Evolutionary conservation across 2,797 vertebrate species (phyloP), one percentile per base, ranked within the genome.

Genomic region (Euthynnus affinis): DNA sequence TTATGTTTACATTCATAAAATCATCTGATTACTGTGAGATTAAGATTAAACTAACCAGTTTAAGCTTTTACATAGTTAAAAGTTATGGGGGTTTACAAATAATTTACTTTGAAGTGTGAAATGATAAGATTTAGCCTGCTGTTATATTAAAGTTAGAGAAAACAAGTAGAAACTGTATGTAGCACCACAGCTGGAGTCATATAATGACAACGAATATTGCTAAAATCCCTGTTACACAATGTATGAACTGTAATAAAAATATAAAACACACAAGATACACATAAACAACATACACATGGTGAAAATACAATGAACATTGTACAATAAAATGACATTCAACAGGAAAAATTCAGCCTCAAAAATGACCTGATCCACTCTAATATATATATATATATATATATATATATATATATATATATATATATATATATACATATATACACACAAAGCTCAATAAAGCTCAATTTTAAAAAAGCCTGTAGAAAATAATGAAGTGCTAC

Each of bases 11-110:
- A 57, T 48, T 51, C 2, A 52, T n/a, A 27, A 20, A 51, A 34
- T 22, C 32, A 42, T 6, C 3, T 46, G 10, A 32, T 20, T 9
- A 1, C n/a, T 52, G 7, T 20, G 32, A 52, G 7, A 60, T 34
- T 27, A 51, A 71, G 9, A 49, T 9, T 27, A 20, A 58, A 55
- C 4, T 46, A 7, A 68, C 5, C 51, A 12, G 46, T 64, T 52
- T 57, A 67, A 67, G 53, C 8, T 42, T 64, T 59, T 56, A 63
- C 13, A 8, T 27, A 14, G 37, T 10, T 20, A 20, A 56, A 70
- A 69, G n/a, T 52, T 49, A 23, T 7, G 1, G 40, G 57, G 8
- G 25, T 52, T 51, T 62, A 44, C 32, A 48, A 32, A 44, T 58
- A 34, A 51, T 59, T 8, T 59, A 66, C 34, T 44, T 6, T 32